These are phyloP conservation scores for Picathartes gymnocephalus DNA, from an alignment of 2,113 vertebrate genomes.

Conservation along the genomic window DNA sequence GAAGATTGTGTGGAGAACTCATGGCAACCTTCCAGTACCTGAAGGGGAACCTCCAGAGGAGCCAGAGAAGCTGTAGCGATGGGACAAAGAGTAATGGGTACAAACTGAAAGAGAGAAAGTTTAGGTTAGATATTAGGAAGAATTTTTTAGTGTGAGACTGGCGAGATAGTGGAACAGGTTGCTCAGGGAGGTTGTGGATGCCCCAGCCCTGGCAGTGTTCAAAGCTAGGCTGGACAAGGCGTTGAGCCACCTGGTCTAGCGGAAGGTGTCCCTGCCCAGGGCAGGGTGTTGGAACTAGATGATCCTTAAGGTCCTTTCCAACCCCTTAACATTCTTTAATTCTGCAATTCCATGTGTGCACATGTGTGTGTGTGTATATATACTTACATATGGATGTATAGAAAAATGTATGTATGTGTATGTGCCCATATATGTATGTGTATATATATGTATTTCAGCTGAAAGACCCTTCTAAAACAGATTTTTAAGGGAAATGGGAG, in stretches of 20 bases:
- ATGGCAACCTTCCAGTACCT: not conserved
- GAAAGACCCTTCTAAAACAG: not conserved
- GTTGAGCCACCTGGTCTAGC: not conserved
- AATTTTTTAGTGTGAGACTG: not conserved
- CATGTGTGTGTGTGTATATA: fast-evolving
- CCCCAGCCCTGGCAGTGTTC: not conserved
- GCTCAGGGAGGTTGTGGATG: not conserved
- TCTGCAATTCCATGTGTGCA: not conserved
- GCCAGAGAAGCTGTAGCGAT: not conserved
- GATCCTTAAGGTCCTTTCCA: not conserved
- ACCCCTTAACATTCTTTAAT: not conserved
- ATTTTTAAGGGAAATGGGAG: not conserved
- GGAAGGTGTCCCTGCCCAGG: not conserved
- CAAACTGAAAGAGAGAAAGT: not conserved
- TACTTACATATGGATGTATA: too few relatives aligned
- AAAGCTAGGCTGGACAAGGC: not conserved
- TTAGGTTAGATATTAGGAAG: not conserved
- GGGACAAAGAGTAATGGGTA: not conserved
- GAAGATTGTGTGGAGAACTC: not conserved
- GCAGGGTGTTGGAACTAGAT: not conserved
- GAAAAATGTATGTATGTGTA: not conserved
- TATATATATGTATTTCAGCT: not conserved
- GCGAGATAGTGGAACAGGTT: not conserved
- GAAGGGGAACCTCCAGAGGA: too few relatives aligned
- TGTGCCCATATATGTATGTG: fast-evolving